Evolutionary conservation across 2,888 invertebrate genomes (phyloP), one percentile per base, ranked within the genome.

Genomic region (Mesoligia furuncula): DNA sequence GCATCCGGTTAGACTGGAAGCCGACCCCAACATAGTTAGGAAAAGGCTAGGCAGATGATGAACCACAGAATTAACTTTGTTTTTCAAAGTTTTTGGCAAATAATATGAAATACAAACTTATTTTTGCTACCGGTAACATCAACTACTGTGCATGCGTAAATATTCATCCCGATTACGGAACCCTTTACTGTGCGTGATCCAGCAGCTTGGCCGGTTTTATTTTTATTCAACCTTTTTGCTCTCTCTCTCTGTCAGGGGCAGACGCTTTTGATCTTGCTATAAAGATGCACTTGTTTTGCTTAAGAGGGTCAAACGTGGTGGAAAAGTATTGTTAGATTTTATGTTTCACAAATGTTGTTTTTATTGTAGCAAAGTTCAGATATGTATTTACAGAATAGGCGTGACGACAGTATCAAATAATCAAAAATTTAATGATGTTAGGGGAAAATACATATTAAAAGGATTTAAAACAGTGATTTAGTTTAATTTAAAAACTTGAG

Each of bases 271-370:
- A 80, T 76, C 75, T 80, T 65, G 64, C 17, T 65, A 15, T 39
- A 61, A 65, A 74, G 75, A 78, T 86, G 79, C 82, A 85, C 67
- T 67, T 48, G 51, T 69, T 85, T 75, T 74, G 42, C 57, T 68
- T 24, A 45, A 24, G 36, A n/a, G 31, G 39, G 42, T 48, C 68
- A 45, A 59, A n/a, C 39, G 24, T 36, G 54, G 27, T 51, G 36
- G 15, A 31, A 45, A n/a, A 59, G 6, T 27, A n/a, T 31, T 39
- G 24, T 54, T 48, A 15, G 5, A 42, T 75, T 36, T 20, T 13
- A 15, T 24, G 8, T 24, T 15, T 31, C 15, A 9, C 0, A 51
- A 31, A 24, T 73, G 0, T 11, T 62, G 31, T 20, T 31, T 51
- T 75, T 75, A 24, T 7, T 51, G 6, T 31, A 15, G 20, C 8